Percentiles rank a stretch among this genome's conserved stretches.
Conservation (phyloP, 2,797 vertebrate species). For the Sarcophilus harrisii region DNA sequence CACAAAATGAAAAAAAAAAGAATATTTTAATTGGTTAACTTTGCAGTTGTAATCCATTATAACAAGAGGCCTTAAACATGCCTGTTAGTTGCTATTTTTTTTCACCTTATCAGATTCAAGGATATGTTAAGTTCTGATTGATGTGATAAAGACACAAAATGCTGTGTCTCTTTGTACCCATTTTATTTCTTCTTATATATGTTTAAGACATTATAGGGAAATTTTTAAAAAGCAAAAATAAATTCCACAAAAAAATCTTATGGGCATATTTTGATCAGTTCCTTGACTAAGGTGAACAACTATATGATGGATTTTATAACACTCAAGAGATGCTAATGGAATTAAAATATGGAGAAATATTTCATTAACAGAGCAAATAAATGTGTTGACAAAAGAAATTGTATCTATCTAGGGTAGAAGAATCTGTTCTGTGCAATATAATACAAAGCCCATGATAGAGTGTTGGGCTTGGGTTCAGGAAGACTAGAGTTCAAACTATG, state of each 20-base stretch:
- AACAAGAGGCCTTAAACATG: not conserved
- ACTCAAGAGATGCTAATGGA: slow-evolving; percentile 31
- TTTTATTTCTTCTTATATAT: slow-evolving; percentile 21
- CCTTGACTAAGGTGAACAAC: slow-evolving; percentile 9
- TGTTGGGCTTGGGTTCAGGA: not conserved
- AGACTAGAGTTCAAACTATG: not conserved
- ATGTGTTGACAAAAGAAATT: not conserved
- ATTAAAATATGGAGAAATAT: slow-evolving; percentile 13
- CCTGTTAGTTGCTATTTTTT: not conserved
- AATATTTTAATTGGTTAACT: not conserved
- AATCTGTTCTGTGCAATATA: not conserved
- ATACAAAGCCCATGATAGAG: not conserved
- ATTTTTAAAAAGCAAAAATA: slow-evolving; percentile 25
- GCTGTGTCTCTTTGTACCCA: slow-evolving; percentile 23
- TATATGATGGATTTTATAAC: not conserved
- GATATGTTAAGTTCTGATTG: slow-evolving; percentile 37
- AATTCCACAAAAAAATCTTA: slow-evolving; percentile 35
- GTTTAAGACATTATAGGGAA: slow-evolving; percentile 18
- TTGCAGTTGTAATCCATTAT: not conserved
- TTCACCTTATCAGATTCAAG: slow-evolving; percentile 36
- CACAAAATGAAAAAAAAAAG: slow-evolving; percentile 2
- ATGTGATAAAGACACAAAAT: slow-evolving; percentile 31
- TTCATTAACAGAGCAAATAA: not conserved
- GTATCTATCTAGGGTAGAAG: not conserved
- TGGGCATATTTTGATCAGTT: slow-evolving; percentile 6